These are phyloP conservation scores for Cheumatopsyche charites DNA, from an alignment of 1,140 invertebrate genomes.

Conservation along the genomic window DNA sequence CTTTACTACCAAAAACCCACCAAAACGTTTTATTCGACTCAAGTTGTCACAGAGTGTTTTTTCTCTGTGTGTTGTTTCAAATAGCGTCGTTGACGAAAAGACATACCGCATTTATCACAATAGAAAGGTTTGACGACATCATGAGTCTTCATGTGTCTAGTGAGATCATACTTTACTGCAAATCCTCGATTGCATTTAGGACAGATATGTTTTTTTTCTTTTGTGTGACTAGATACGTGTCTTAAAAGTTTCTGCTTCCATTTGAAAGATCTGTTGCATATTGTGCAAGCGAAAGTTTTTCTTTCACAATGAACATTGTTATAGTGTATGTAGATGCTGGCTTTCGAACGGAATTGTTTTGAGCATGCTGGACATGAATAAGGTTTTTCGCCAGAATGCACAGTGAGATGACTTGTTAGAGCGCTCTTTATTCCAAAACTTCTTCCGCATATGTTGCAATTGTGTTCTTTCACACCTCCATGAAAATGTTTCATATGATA, in stretches of 20 bases:
- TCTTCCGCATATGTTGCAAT: constrained; percentile 41
- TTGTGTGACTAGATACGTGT: constrained; percentile 60
- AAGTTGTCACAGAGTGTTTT: constrained; percentile 49
- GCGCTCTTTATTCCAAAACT: constrained; percentile 49
- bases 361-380: constrained; percentile 61
- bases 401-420: constrained; percentile 52
- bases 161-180: constrained; percentile 59
- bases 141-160: constrained; percentile 61
- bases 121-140: constrained; percentile 61
- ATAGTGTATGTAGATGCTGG: constrained; percentile 64
- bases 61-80: constrained; percentile 57
- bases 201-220: constrained; percentile 60
- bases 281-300: constrained; percentile 58
- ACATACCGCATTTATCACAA: constrained; percentile 61
- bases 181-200: constrained; percentile 62
- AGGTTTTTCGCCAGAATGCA: constrained; percentile 61
- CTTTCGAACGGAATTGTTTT: constrained; percentile 62
- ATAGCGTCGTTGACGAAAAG: constrained; percentile 65
- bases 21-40: background rate
- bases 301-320: constrained; percentile 59
- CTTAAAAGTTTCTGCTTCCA: constrained; percentile 59
- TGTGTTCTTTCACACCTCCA: constrained; percentile 46
- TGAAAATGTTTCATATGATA: constrained; percentile 48
- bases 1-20: no score
- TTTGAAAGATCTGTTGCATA: constrained; percentile 60